phyloP scores from a whole-genome alignment of 2,888 invertebrate species.

The Coelopa pilipes region DNA sequence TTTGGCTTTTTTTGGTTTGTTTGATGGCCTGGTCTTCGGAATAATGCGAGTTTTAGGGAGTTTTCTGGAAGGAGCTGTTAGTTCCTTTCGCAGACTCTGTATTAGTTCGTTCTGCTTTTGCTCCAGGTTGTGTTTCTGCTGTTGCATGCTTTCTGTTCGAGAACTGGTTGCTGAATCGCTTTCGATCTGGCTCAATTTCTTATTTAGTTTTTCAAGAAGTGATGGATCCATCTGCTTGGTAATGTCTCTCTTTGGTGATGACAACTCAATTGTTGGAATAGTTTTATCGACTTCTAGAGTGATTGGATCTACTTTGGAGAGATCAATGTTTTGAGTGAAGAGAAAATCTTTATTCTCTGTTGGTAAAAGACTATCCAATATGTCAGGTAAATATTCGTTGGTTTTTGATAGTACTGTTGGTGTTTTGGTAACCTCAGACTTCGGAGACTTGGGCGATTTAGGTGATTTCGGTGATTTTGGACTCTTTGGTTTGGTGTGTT shows the following conservation, averaged over 20 bases:
- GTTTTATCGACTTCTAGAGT: constrained; percentile 78
- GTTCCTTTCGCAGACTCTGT: constrained; percentile 72
- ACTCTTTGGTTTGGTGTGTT: constrained; percentile 71
- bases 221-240: constrained; percentile 76
- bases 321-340: constrained; percentile 80
- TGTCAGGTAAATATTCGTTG: constrained; percentile 69
- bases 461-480: constrained; percentile 76
- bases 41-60: constrained; percentile 74
- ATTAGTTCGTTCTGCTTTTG: constrained; percentile 70
- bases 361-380: constrained; percentile 65
- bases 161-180: constrained; percentile 81
- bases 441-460: constrained; percentile 73
- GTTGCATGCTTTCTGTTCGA: constrained; percentile 75
- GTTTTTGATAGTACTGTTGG: constrained; percentile 49
- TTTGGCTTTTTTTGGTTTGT: constrained; percentile 74
- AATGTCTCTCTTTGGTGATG: constrained; percentile 78
- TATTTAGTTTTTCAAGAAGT: constrained; percentile 76
- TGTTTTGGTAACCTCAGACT: constrained; percentile 60
- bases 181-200: constrained; percentile 80
- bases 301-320: constrained; percentile 79
- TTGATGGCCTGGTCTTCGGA: constrained; percentile 71
- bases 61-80: constrained; percentile 70
- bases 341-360: constrained; percentile 72
- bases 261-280: constrained; percentile 70
- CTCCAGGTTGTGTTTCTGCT: constrained; percentile 69